Base-by-base conservation (phyloP, 2,797 vertebrate genomes). In the Gymnocypris eckloni region DNA sequence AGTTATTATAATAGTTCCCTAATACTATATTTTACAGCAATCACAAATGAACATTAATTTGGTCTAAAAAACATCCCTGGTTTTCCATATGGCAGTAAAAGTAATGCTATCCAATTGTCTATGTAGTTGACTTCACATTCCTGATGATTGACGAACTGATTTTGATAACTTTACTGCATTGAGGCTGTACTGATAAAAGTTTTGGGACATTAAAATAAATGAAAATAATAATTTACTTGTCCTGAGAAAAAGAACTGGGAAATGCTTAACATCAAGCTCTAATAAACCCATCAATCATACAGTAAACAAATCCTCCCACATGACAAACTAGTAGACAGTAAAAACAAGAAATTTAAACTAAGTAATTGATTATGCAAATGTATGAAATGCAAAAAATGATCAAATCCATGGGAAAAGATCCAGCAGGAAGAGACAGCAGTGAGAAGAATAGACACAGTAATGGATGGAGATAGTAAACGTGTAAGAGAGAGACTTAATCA, bases 381-480 rank as follows among this genome's bases (percentile, higher is more conserved):
- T 52, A 37, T 54, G 33, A n/a, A 81, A 52, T 43, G 69, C 80
- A 82, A 71, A 79, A 54, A 25, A 54, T 20, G 20, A 75, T 15
- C 64, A 71, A 59, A 61, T n/a, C 25, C 37, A 52, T 18, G n/a
- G 25, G 61, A 72, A 10, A 71, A 11, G 4, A 37, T 50, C 28
- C 20, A 54, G 50, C 73, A 61, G n/a, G 43, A 33, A 48, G 33
- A 64, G 59, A 61, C 25, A 37, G 39, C 11, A 69, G 20, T 25
- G 84, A 15, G 16, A 61, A 20, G 64, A 50, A 81, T 3, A 28
- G 33, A 25, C 20, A 41, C 25, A 33, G 41, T 66, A 80, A 87
- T 82, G 82, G 67, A 77, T 80, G 61, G 43, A 79, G 33, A 56
- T 28, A 54, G 56, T 61, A 59, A 88, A 71, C 9, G 50, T 37